phyloP scores from a whole-genome alignment of 2,888 invertebrate species.

The Leucozona laternaria region DNA sequence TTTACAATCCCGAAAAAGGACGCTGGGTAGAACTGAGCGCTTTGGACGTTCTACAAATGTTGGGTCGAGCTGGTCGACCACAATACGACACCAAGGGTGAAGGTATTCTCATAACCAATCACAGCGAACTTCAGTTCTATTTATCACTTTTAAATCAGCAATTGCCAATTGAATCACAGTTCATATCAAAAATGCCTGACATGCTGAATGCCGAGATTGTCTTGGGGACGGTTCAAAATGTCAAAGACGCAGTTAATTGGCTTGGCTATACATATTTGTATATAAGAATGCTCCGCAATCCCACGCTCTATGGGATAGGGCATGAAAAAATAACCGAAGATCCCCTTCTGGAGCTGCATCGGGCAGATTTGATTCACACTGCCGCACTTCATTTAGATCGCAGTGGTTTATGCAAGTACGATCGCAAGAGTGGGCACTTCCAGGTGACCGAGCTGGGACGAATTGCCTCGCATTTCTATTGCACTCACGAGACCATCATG shows the following conservation, averaged over 20 bases:
- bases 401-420: constrained; percentile 97
- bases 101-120: constrained; percentile 98
- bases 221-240: constrained; percentile 94
- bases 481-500: constrained; percentile 98
- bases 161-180: constrained; percentile 98
- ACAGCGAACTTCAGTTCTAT: constrained; percentile 99
- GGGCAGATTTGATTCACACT: constrained; percentile 98
- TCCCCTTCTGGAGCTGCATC: constrained; percentile 92
- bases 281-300: constrained; percentile 96
- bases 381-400: constrained; percentile 96
- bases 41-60: constrained; percentile 98
- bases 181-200: constrained; percentile 96
- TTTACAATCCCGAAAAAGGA: constrained; percentile 99
- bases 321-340: constrained; percentile 92
- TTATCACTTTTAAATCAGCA: constrained; percentile 98
- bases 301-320: constrained; percentile 94
- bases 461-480: constrained; percentile 99
- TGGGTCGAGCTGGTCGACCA: constrained; percentile 98
- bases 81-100: constrained; percentile 99
- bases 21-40: constrained; percentile 99
- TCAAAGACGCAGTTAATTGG: constrained; percentile 96
- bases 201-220: constrained; percentile 99
- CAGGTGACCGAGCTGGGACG: constrained; percentile 97
- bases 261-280: constrained; percentile 98
- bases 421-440: constrained; percentile 94